A percentile compares a stretch with the other conserved stretches of the same genome.
Evolutionary conservation across 2,113 vertebrate species (phyloP).

Genomic region (Misgurnus anguillicaudatus): DNA sequence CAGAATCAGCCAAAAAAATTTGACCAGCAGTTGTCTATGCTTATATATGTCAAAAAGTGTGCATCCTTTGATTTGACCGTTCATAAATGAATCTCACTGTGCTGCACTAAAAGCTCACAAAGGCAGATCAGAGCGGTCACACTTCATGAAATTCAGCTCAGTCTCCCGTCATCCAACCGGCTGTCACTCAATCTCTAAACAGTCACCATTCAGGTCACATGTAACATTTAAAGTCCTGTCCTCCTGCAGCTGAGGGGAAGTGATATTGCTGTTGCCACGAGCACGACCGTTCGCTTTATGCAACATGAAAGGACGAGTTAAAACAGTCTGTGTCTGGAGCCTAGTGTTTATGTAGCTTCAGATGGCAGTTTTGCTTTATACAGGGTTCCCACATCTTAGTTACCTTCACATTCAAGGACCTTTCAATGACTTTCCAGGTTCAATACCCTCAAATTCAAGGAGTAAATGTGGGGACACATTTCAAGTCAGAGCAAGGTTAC

Average conservation of each 20-base stretch:
- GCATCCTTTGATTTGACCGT: too few species aligned
- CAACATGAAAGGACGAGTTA: constrained; percentile 3
- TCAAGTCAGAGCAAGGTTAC: too few species aligned
- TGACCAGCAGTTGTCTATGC: too few species aligned
- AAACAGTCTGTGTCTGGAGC: constrained; percentile 7
- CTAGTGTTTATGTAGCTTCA: constrained; percentile 5
- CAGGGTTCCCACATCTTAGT: too few species aligned
- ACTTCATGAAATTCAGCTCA: constrained; percentile 34
- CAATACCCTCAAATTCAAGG: too few species aligned
- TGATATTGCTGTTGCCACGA: constrained; percentile 21
- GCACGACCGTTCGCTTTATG: constrained; percentile 6
- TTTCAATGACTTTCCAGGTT: too few species aligned
- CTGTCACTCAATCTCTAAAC: constrained; percentile 41
- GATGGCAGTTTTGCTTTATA: not conserved
- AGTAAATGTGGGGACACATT: too few species aligned
- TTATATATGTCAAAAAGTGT: too few species aligned
- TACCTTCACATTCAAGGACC: too few species aligned
- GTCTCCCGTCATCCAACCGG: constrained; percentile 31
- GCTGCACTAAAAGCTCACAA: not conserved
- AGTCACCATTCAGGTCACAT: constrained; percentile 17
- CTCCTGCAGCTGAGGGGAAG: constrained; percentile 9
- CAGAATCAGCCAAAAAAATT: too few species aligned
- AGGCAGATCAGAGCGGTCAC: constrained; percentile 11
- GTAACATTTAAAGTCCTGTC: constrained; percentile 39
- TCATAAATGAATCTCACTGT: not conserved